Percentiles rank a stretch among this genome's conserved stretches.
Conservation (phyloP, 2,113 vertebrate species). For the Equus przewalskii region DNA sequence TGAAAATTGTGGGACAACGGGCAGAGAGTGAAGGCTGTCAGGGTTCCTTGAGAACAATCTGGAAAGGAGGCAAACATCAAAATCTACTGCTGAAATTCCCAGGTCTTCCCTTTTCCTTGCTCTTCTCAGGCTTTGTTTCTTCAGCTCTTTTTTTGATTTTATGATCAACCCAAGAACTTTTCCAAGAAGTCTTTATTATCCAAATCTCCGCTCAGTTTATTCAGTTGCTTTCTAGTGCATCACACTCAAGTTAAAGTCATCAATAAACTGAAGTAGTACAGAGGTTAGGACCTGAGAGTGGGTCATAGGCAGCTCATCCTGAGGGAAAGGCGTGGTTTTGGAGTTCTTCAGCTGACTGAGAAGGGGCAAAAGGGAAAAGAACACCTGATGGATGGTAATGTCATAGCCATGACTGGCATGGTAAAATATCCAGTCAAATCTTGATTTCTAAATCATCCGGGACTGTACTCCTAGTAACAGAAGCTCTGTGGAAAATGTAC, state of each 20-base stretch:
- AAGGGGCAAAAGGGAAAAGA: not conserved
- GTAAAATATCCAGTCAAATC: not conserved
- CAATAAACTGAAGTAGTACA: not conserved
- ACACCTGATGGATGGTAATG: accelerated
- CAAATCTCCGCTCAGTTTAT: not conserved
- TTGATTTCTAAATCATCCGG: not conserved
- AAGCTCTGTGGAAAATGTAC: not conserved
- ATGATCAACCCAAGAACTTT: not conserved
- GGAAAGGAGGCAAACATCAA: not conserved
- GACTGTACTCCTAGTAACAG: not conserved
- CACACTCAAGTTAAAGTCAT: not conserved
- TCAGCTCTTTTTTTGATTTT: not conserved
- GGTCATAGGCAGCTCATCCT: not conserved
- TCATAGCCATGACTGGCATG: not conserved
- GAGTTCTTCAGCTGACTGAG: not conserved
- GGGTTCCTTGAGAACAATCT: not conserved
- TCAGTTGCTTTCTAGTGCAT: not conserved
- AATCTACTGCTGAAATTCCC: not conserved
- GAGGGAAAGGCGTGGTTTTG: not conserved
- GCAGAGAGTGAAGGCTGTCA: not conserved
- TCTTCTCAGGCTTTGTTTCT: not conserved
- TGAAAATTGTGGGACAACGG: not conserved
- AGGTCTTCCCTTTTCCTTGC: not conserved
- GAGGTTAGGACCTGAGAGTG: not conserved
- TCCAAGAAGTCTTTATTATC: not conserved